Conservation (phyloP, 2,113 vertebrate genomes). For the Callorhinus ursinus region DNA sequence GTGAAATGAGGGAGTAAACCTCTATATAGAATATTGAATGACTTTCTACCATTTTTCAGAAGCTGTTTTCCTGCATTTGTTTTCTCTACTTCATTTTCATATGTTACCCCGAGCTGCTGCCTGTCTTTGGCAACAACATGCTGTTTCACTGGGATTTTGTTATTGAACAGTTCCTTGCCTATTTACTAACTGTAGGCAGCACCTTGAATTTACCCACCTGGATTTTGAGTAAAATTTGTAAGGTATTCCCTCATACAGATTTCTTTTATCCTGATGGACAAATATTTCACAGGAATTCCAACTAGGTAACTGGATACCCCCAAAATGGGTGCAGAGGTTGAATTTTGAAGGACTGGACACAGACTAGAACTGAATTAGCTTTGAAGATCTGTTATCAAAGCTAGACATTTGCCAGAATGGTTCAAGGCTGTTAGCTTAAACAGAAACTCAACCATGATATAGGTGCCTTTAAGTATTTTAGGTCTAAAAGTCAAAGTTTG, state of each 20-base stretch:
- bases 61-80: background rate
- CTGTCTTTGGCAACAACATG: background rate
- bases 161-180: background rate
- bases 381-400: background rate
- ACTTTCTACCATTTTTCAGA: background rate
- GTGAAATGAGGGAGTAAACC: background rate
- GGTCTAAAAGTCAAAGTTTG: background rate
- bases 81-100: slow-evolving; percentile 36
- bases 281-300: slow-evolving; percentile 30
- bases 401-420: background rate
- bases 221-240: background rate
- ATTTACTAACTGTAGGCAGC: background rate
- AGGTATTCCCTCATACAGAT: background rate
- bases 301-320: background rate
- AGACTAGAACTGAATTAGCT: background rate
- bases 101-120: background rate
- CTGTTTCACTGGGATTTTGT: slow-evolving; percentile 1
- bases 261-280: background rate
- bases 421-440: background rate
- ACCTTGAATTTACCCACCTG: background rate
- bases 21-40: background rate
- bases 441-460: background rate
- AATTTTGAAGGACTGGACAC: slow-evolving; percentile 3
- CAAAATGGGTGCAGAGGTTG: background rate
- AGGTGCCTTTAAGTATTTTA: background rate